Percentiles rank a stretch among this genome's conserved stretches.
These are phyloP conservation scores for Drosophila malerkotliana DNA, from an alignment of 1,140 invertebrate species.

Conservation along the genomic window DNA sequence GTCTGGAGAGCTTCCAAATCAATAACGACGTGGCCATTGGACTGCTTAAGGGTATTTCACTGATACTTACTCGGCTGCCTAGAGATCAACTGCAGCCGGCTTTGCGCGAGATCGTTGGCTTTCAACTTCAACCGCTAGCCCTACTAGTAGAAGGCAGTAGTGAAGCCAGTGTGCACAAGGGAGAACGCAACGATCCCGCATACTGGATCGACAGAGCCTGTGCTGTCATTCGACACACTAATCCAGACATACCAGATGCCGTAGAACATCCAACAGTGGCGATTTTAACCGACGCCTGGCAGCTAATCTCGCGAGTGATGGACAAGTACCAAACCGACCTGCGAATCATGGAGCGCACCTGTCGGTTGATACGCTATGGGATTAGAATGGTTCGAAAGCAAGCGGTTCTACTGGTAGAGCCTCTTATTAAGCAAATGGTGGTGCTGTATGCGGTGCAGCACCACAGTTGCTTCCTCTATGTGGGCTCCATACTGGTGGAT, in stretches of 20 bases:
- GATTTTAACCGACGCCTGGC: conserved; percentile 94
- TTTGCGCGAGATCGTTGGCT: conserved; percentile 91
- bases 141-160: conserved; percentile 84
- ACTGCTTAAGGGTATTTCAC: conserved; percentile 91
- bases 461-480: conserved; percentile 97
- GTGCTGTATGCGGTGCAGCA: conserved; percentile 91
- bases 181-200: conserved; percentile 90
- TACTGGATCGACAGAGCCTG: conserved; percentile 96
- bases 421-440: conserved; percentile 94
- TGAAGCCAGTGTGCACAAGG: conserved; percentile 75
- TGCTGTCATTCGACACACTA: conserved; percentile 93
- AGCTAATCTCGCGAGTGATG: conserved; percentile 91
- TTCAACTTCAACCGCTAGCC: conserved; percentile 89
- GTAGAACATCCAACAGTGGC: conserved; percentile 92
- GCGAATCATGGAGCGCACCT: conserved; percentile 95
- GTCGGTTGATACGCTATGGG: conserved; percentile 94
- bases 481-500: conserved; percentile 97
- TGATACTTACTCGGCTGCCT: conserved; percentile 88
- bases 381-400: conserved; percentile 93
- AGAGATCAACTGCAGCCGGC: conserved; percentile 87
- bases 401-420: conserved; percentile 90
- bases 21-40: conserved; percentile 92
- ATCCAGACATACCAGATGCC: conserved; percentile 86
- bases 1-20: conserved; percentile 91
- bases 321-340: conserved; percentile 91